phyloP scores from a whole-genome alignment of 2,113 vertebrate species.

The Leptodactylus fuscus region DNA sequence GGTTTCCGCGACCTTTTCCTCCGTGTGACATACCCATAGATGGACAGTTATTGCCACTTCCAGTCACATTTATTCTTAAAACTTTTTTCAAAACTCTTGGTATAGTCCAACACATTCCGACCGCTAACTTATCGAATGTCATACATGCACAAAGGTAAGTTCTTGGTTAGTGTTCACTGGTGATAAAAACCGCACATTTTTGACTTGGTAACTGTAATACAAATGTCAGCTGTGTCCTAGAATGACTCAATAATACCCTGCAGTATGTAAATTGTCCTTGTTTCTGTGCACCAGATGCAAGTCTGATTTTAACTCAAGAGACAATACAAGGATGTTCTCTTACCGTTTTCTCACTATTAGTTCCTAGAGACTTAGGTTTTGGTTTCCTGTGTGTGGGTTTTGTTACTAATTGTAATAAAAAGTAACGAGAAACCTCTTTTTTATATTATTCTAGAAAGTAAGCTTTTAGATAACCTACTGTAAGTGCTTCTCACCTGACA shows the following conservation, averaged over 20 bases:
- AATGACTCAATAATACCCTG: background rate
- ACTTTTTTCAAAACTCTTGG: too few species aligned
- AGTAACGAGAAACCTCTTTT: background rate
- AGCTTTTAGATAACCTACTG: background rate
- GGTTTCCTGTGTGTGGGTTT: slow-evolving; percentile 32
- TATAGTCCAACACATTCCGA: background rate
- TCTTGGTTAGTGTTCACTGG: background rate
- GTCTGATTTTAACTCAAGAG: background rate
- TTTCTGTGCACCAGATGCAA: background rate
- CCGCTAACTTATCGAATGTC: background rate
- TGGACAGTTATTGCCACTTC: too few species aligned
- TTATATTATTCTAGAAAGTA: background rate
- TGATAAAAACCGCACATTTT: background rate
- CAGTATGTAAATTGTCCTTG: background rate
- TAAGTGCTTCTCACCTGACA: slow-evolving; percentile 60
- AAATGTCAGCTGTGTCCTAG: background rate
- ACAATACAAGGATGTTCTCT: background rate
- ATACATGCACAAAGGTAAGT: background rate
- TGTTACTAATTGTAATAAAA: background rate
- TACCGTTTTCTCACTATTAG: background rate
- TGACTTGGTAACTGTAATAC: background rate
- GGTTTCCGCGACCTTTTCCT: too few species aligned
- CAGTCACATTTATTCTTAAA: too few species aligned
- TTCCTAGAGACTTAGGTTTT: background rate
- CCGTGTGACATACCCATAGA: too few species aligned